phyloP scores from a whole-genome alignment of 1,140 invertebrate genomes.

The Dendrolimus kikuchii region DNA sequence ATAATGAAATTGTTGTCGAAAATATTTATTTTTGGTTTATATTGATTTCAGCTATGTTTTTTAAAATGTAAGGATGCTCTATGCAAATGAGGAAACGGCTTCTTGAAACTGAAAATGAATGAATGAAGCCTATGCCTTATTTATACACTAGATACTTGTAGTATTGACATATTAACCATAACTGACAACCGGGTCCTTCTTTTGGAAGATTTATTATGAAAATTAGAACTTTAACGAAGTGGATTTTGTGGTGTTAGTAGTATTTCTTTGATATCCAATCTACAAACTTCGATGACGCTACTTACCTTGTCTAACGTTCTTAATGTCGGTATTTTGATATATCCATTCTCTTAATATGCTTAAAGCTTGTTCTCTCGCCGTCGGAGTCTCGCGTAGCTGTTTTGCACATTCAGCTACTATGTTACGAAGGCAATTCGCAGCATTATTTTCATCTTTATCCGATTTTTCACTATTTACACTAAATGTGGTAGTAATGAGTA shows the following conservation, averaged over 20 bases:
- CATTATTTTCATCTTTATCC: slow-evolving; percentile 30
- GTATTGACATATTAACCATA: too few relatives aligned
- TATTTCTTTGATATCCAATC: neutral
- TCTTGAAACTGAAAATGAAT: too few relatives aligned
- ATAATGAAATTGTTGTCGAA: too few relatives aligned
- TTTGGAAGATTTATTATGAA: too few relatives aligned
- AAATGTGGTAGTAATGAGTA: slow-evolving; percentile 51
- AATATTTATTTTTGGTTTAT: too few relatives aligned
- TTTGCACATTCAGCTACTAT: slow-evolving; percentile 67
- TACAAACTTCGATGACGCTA: neutral
- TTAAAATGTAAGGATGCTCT: too few relatives aligned
- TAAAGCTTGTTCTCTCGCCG: slow-evolving; percentile 74
- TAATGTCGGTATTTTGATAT: slow-evolving; percentile 77
- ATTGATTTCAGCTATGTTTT: too few relatives aligned
- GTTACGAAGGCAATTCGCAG: slow-evolving; percentile 19
- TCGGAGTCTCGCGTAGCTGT: slow-evolving; percentile 78
- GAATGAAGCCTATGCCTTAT: too few relatives aligned
- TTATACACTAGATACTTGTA: too few relatives aligned
- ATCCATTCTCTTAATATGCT: slow-evolving; percentile 78
- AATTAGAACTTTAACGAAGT: too few relatives aligned
- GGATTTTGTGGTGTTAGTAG: neutral
- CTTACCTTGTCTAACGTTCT: slow-evolving; percentile 76
- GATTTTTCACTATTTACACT: slow-evolving; percentile 35
- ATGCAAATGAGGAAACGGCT: too few relatives aligned
- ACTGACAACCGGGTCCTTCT: too few relatives aligned